Evolutionary conservation across 2,888 invertebrate genomes (phyloP).

Genomic region (Cryptus armator): DNA sequence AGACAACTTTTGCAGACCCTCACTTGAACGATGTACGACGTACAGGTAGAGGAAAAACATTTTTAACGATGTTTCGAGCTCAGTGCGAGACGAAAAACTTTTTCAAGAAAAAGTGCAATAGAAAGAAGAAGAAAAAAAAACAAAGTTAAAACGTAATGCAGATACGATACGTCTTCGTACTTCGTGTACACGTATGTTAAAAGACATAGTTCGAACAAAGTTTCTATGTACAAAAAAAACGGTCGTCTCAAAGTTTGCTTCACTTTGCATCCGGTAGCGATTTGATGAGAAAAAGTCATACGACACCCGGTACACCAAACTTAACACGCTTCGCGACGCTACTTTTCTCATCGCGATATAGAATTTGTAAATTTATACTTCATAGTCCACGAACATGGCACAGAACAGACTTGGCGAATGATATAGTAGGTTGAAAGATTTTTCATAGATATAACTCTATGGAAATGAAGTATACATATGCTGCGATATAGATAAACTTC

Average conservation of each 20-base stretch:
- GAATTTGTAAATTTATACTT: neutral
- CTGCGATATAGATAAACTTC: too few relatives aligned
- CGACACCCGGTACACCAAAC: neutral
- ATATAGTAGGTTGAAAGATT: neutral
- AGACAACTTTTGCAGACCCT: neutral
- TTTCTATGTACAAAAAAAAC: constrained; percentile 17
- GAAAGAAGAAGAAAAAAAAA: neutral
- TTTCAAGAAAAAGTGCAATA: neutral
- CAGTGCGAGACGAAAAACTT: neutral
- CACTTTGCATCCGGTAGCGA: constrained; percentile 23
- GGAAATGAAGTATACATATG: too few relatives aligned
- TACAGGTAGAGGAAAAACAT: neutral
- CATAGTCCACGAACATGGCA: neutral
- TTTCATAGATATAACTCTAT: neutral
- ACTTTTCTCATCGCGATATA: neutral
- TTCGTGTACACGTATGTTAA: neutral
- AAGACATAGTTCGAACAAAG: constrained; percentile 15
- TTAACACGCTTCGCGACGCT: neutral
- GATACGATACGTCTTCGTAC: constrained; percentile 28
- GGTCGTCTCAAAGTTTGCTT: constrained; percentile 21
- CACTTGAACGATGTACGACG: constrained; percentile 2
- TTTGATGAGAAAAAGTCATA: constrained; percentile 19
- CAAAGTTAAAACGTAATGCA: neutral
- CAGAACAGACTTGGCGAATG: neutral
- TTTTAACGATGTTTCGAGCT: constrained; percentile 10